Percentiles rank a stretch among this genome's conserved stretches.
These are phyloP conservation scores for Drosophila kikkawai DNA, from an alignment of 1,140 invertebrate species.

Conservation along the genomic window DNA sequence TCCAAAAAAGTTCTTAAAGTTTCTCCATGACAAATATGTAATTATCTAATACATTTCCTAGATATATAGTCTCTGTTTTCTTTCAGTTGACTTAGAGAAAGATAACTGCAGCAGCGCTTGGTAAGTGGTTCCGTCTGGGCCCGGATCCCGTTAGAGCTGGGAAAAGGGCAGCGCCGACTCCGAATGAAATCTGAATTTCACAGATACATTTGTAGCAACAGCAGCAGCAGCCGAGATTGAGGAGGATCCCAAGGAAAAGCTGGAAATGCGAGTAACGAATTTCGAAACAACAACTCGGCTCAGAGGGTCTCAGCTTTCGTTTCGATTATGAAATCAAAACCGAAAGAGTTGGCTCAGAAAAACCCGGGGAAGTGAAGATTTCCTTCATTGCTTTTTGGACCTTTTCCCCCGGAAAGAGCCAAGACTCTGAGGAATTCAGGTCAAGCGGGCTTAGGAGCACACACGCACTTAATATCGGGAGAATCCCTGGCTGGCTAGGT, in stretches of 20 bases:
- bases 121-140: conserved; percentile 41
- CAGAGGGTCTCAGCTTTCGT: conserved; percentile 36
- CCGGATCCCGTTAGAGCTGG: conserved; percentile 41
- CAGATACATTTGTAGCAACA: conserved; percentile 17
- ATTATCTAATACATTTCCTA: background rate
- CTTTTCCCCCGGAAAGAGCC: conserved; percentile 20
- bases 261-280: conserved; percentile 48
- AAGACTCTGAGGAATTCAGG: conserved; percentile 53
- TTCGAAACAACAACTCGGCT: conserved; percentile 33
- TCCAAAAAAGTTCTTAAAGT: too few species aligned
- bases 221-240: conserved; percentile 4
- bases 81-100: background rate
- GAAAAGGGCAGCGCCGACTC: conserved; percentile 31
- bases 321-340: conserved; percentile 54
- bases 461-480: conserved; percentile 9
- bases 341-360: conserved; percentile 17
- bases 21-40: background rate
- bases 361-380: conserved; percentile 18
- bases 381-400: conserved; percentile 21
- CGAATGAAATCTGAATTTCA: conserved; percentile 11
- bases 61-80: background rate
- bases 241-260: conserved; percentile 39
- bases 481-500: conserved; percentile 21
- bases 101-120: conserved; percentile 12
- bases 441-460: conserved; percentile 50